Evolutionary conservation across 2,888 invertebrate genomes (phyloP).

Genomic region (Ennomos fuscantarius): DNA sequence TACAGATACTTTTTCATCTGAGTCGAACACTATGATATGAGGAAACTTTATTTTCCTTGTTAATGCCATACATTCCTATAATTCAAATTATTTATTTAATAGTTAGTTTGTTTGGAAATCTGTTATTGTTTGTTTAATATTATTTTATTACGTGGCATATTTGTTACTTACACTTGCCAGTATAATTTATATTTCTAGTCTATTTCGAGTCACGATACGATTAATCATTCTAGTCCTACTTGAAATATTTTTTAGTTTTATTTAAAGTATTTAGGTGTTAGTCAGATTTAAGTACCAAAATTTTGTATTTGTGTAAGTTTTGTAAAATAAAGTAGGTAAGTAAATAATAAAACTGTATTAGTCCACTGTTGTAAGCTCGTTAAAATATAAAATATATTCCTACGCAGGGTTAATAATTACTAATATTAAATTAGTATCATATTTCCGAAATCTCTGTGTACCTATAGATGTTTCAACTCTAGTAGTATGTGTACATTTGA

Average conservation of each 20-base stretch:
- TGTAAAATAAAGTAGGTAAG: conserved; percentile 47
- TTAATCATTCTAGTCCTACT: conserved; percentile 54
- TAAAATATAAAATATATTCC: conserved; percentile 47
- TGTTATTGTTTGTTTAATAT: conserved; percentile 59
- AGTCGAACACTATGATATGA: conserved; percentile 22
- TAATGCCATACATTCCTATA: conserved; percentile 60
- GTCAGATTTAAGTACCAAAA: conserved; percentile 30
- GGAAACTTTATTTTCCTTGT: conserved; percentile 19
- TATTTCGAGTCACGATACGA: conserved; percentile 47
- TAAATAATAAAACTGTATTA: conserved; percentile 39
- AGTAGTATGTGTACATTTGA: conserved; percentile 16
- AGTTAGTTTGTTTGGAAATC: conserved; percentile 38
- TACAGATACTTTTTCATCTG: conserved; percentile 12
- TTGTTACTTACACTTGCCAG: conserved; percentile 54
- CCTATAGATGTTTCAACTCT: conserved; percentile 30
- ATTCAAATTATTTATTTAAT: conserved; percentile 43
- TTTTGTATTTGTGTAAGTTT: conserved; percentile 51
- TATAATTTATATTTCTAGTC: conserved; percentile 59
- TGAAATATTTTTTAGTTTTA: conserved; percentile 18
- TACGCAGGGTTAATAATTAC: conserved; percentile 56
- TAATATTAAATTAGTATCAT: conserved; percentile 48
- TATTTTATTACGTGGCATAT: conserved; percentile 49
- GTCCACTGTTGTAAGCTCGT: conserved; percentile 54
- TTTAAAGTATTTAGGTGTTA: conserved; percentile 24
- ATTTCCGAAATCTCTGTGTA: conserved; percentile 20